Conservation (phyloP, 2,888 invertebrate species). For the Sminthurides aquaticus region DNA sequence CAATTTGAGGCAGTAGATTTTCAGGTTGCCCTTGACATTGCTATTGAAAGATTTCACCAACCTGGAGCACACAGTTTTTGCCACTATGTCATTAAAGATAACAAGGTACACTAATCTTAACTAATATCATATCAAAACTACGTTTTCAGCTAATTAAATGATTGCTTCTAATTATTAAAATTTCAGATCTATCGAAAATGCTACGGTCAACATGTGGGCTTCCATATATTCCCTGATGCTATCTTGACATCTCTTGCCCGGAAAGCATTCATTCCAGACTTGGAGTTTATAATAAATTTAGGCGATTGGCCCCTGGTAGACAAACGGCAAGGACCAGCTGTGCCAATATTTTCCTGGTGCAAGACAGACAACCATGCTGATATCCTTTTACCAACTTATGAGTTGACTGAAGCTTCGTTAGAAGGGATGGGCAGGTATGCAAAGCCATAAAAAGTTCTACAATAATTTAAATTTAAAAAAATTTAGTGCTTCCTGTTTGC, state of each 20-base stretch:
- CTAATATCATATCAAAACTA: too few relatives aligned
- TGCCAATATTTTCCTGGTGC: conserved; percentile 93
- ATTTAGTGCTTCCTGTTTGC: neutral
- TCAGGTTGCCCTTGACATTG: conserved; percentile 56
- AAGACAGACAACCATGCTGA: conserved; percentile 68
- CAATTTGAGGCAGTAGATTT: conserved; percentile 65
- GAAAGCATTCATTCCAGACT: conserved; percentile 72
- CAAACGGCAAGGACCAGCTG: conserved; percentile 51
- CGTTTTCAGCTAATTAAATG: too few relatives aligned
- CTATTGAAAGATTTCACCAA: conserved; percentile 64
- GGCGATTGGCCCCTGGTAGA: conserved; percentile 85
- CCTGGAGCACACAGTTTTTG: conserved; percentile 79
- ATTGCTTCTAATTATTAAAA: too few relatives aligned
- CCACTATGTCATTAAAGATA: conserved; percentile 77
- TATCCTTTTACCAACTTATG: conserved; percentile 91
- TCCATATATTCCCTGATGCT: conserved; percentile 90
- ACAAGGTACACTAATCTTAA: conserved; percentile 52
- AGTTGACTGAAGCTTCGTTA: conserved; percentile 81
- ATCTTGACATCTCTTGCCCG: conserved; percentile 72
- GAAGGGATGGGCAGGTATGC: conserved; percentile 84
- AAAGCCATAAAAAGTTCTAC: neutral
- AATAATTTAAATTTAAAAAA: neutral
- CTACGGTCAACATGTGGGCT: conserved; percentile 89
- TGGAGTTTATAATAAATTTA: conserved; percentile 83
- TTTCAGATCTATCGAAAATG: conserved; percentile 69